Evolutionary conservation across 2,797 vertebrate species (phyloP), one percentile per base, ranked within the genome.

Genomic region (Coreius guichenoti): DNA sequence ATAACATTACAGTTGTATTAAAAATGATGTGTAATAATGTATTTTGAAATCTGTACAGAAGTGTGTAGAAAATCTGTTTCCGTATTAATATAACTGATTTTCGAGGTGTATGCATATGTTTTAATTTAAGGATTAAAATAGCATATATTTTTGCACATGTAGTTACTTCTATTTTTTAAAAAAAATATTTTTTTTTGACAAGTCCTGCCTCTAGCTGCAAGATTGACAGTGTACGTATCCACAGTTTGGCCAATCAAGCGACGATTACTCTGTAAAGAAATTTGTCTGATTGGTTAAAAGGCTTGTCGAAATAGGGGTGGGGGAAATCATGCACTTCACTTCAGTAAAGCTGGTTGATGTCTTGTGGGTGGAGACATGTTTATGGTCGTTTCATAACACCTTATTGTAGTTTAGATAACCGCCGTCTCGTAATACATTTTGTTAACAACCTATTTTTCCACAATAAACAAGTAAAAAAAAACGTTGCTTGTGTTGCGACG

Each of bases 341-440:
- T 36, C 33, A 36, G 33, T 36, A 36, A 72, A 47, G 11, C 70
- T 14, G 26, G 6, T 70, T 13, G 13, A 31, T 8, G 36, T 4
- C 8, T 63, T 67, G 43, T 67, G 39, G 61, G 65, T 45, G 47
- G 49, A 69, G 63, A 69, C 23, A 12, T 33, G 5, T 67, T 56
- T 69, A 56, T 31, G 31, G 17, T 76, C 36, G 90, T 94, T 93
- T 93, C 89, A 90, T 89, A 94, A 94, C 92, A 45, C 0, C 1
- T 47, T 23, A 90, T 81, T 81, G 6, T 45, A 75, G 23, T 79
- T 91, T 92, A 89, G 87, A 91, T 93, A 93, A 93, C 77, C 51
- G 45, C 0, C 2, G n/a, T 91, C 92, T 92, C 89, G 58, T 91
- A 92, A 92, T 8, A 17, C 36, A 21, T 36, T 49, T 86, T 73